Percentiles rank a stretch among this genome's conserved stretches.
phyloP scores from a whole-genome alignment of 2,888 invertebrate genomes.

The Apodemia duryi region DNA sequence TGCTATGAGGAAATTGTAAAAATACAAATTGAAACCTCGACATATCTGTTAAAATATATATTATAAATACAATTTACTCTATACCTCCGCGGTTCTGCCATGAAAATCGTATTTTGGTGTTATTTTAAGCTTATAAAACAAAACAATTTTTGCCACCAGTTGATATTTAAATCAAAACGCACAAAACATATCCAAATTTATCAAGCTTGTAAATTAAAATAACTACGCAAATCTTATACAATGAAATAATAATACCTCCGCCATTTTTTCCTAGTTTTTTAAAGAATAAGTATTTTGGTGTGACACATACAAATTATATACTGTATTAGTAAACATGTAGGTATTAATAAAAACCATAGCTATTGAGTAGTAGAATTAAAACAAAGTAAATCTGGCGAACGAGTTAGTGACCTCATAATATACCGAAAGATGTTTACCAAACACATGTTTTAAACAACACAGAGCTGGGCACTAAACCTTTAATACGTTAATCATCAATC shows the following conservation, averaged over 20 bases:
- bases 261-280: background rate
- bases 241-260: background rate
- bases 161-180: background rate
- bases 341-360: no score
- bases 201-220: background rate
- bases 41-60: slow-evolving; percentile 31
- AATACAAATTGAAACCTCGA: slow-evolving; percentile 25
- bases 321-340: background rate
- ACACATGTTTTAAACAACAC: no score
- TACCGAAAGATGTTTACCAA: no score
- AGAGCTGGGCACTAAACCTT: no score
- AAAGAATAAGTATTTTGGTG: slow-evolving; percentile 1
- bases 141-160: background rate
- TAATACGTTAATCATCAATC: no score
- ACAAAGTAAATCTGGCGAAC: no score
- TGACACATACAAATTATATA: background rate
- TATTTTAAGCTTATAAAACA: background rate
- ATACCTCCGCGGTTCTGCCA: slow-evolving; percentile 16
- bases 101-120: background rate
- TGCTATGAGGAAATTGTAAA: slow-evolving; percentile 19
- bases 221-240: background rate
- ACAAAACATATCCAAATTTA: background rate
- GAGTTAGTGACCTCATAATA: no score
- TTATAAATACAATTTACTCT: slow-evolving; percentile 20
- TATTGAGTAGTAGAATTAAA: no score